These are phyloP conservation scores for Clytia hemisphaerica DNA, from an alignment of 30 jellyfish, hydroid and myxozoan genomes.

Conservation along the genomic window DNA sequence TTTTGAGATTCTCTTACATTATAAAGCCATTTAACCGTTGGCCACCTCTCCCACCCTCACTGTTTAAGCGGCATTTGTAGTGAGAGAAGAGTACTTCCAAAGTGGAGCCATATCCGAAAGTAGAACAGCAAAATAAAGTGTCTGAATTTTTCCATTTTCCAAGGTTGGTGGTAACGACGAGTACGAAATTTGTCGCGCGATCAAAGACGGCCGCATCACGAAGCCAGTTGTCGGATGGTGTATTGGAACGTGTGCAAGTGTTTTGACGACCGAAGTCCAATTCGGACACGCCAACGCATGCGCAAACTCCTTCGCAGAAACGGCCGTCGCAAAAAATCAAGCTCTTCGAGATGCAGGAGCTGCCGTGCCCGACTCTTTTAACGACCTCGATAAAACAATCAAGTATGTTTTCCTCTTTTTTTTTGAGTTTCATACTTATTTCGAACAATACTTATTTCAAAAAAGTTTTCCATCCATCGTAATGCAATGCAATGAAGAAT, in stretches of 20 bases:
- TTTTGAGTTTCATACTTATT: not conserved
- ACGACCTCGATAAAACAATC: constrained; percentile 69
- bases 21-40: too few species aligned
- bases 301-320: constrained; percentile 86
- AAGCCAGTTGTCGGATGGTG: constrained; percentile 98
- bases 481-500: not conserved
- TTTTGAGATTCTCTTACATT: too few species aligned
- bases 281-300: constrained; percentile 99
- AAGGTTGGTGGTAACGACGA: constrained; percentile 98
- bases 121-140: too few species aligned
- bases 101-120: too few species aligned
- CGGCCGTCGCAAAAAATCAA: constrained; percentile 89
- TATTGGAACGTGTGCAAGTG: constrained; percentile 93
- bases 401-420: constrained; percentile 39
- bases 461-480: not conserved
- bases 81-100: too few species aligned
- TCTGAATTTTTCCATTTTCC: not conserved
- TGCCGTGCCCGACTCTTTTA: constrained; percentile 86
- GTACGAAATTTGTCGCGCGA: constrained; percentile 67
- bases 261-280: constrained; percentile 96
- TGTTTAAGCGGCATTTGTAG: too few species aligned
- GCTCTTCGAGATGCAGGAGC: constrained; percentile 89
- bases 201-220: constrained; percentile 49
- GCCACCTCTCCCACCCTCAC: too few species aligned
- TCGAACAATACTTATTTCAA: not conserved